These are phyloP conservation scores for Anagrus nilaparvatae DNA, from an alignment of 1,140 invertebrate species.

Conservation along the genomic window DNA sequence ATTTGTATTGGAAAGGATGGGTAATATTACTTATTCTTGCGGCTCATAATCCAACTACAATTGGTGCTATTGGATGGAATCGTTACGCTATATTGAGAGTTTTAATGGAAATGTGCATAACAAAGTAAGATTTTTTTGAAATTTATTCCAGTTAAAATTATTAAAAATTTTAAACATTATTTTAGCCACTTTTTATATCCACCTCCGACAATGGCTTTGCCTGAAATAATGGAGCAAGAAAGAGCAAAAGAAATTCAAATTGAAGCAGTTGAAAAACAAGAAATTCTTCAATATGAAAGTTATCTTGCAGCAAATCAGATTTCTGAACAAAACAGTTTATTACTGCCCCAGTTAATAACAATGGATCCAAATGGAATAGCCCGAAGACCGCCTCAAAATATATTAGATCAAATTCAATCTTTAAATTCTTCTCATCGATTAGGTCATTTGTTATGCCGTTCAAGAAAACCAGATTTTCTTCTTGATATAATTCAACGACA, in stretches of 20 bases:
- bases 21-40: conserved; percentile 78
- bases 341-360: conserved; percentile 65
- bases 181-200: conserved; percentile 62
- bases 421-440: conserved; percentile 71
- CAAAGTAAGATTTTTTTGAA: conserved; percentile 53
- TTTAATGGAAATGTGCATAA: conserved; percentile 96
- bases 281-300: conserved; percentile 86
- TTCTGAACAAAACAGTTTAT: conserved; percentile 79
- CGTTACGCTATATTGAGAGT: conserved; percentile 85
- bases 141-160: neutral
- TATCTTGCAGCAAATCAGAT: conserved; percentile 87
- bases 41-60: conserved; percentile 82
- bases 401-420: conserved; percentile 72
- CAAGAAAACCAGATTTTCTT: conserved; percentile 83
- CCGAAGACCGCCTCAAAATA: conserved; percentile 62
- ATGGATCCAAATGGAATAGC: conserved; percentile 77
- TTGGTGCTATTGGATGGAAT: conserved; percentile 79
- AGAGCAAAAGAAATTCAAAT: conserved; percentile 57
- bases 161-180: conserved; percentile 5
- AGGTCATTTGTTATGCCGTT: conserved; percentile 83
- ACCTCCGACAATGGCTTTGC: conserved; percentile 55
- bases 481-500: conserved; percentile 84
- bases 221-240: conserved; percentile 52
- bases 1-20: conserved; percentile 93
- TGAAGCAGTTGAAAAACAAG: conserved; percentile 62